Conservation (phyloP, 1,140 invertebrate species). For the Vanessa tameamea region DNA sequence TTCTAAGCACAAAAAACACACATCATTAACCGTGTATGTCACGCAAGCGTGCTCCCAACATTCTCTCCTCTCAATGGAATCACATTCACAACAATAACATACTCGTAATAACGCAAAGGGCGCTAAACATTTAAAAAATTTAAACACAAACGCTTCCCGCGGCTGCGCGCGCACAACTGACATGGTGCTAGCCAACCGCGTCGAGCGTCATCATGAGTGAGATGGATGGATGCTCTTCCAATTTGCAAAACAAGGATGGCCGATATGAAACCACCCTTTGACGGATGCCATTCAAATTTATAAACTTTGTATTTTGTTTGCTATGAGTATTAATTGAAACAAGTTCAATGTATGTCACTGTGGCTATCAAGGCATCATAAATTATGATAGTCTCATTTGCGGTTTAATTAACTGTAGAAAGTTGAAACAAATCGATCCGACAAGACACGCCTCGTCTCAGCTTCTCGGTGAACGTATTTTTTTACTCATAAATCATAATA, state of each 20-base stretch:
- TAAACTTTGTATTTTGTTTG: constrained; percentile 44
- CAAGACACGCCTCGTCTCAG: background rate
- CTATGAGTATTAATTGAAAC: constrained; percentile 42
- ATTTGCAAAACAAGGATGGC: constrained; percentile 21
- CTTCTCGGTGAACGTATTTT: background rate
- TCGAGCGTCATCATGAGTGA: constrained; percentile 14
- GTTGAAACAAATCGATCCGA: constrained; percentile 37
- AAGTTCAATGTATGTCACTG: constrained; percentile 51
- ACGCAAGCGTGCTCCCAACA: constrained; percentile 16
- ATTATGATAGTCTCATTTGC: constrained; percentile 45
- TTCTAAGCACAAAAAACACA: constrained; percentile 47
- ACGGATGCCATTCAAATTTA: constrained; percentile 55
- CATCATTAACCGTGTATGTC: constrained; percentile 30
- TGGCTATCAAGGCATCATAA: constrained; percentile 39
- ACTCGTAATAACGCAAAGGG: constrained; percentile 23
- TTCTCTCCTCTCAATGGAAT: constrained; percentile 18
- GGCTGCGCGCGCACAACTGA: constrained; percentile 70
- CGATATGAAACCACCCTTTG: constrained; percentile 51
- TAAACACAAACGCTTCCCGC: constrained; percentile 50
- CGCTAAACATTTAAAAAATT: constrained; percentile 36
- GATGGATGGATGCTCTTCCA: constrained; percentile 10
- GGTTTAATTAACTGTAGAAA: constrained; percentile 43
- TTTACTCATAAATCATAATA: constrained; percentile 5
- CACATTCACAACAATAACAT: constrained; percentile 15
- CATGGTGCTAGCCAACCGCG: constrained; percentile 55